Base-by-base conservation (phyloP, 1,140 invertebrate genomes). In the Melipona quadrifasciata region DNA sequence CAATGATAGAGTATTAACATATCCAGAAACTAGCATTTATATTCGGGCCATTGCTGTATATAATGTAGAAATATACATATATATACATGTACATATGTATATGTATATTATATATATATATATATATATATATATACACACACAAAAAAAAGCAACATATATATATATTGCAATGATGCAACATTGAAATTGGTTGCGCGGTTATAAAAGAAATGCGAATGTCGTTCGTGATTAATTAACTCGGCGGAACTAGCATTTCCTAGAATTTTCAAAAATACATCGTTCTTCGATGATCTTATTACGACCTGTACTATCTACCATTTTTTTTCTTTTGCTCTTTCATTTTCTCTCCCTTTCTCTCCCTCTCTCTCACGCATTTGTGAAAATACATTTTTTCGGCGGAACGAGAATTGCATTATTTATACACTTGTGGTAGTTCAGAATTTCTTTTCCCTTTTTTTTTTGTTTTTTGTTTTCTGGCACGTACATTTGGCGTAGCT, bases 221-320 rank as follows among this genome's bases (percentile, higher is more conserved):
- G 27, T 81, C 55, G 24, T 77, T 77, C 27, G 17, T 64, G 17
- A n/a, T 84, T 27, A 86, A 86, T 72, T 83, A 58, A 80, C 47
- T 78, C 80, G 71, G 27, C 76, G 76, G 80, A 84, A 89, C 84
- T 89, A 87, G 84, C 72, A 82, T 76, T 84, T 86, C 74, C 87
- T 88, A 89, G 83, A 31, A 74, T 78, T 88, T 86, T 88, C 53
- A 89, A 89, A 89, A 88, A 89, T 89, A 89, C 87, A 86, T 88
- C 87, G 83, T 82, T 67, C 76, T 68, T 57, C 71, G 75, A 88
- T 88, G 87, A 85, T 85, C 17, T 67, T 65, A 77, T 80, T 27
- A 57, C 68, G 53, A 67, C 55, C 34, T 65, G 86, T 84, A 58
- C 74, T 89, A 89, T 86, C 87, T 86, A 86, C 19, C 71, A 24